These are phyloP conservation scores for Syrista parreyssii DNA, from an alignment of 2,888 invertebrate species.

Conservation along the genomic window DNA sequence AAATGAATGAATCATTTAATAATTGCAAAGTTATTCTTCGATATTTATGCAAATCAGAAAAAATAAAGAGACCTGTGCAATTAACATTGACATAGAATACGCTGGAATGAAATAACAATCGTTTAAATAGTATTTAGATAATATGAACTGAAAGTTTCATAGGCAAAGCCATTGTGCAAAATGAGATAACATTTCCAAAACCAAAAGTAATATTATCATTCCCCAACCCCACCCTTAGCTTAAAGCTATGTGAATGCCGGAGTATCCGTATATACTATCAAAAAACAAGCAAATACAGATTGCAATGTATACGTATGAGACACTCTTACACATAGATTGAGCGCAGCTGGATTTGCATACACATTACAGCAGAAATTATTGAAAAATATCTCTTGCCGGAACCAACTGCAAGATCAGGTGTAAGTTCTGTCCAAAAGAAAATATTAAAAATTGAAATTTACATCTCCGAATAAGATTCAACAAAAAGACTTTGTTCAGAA, in stretches of 20 bases:
- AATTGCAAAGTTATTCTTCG: neutral
- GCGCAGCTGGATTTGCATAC: neutral
- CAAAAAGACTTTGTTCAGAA: neutral
- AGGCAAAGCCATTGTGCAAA: neutral
- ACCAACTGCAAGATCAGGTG: neutral
- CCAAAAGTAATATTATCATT: neutral
- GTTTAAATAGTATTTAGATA: neutral
- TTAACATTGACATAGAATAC: neutral
- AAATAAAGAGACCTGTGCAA: neutral
- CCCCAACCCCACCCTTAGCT: neutral
- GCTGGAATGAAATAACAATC: neutral
- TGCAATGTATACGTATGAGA: neutral
- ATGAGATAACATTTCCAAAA: neutral
- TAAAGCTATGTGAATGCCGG: conserved; percentile 34
- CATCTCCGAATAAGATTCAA: neutral
- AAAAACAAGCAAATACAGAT: neutral
- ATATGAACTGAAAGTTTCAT: neutral
- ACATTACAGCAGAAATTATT: neutral
- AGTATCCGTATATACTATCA: conserved; percentile 24
- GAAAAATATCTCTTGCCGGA: neutral
- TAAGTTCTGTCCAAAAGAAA: neutral
- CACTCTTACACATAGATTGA: neutral
- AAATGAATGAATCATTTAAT: neutral
- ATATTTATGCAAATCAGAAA: neutral
- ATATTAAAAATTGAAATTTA: no score